These are phyloP conservation scores for Columba guinea DNA, from an alignment of 2,797 vertebrate species.

Conservation along the genomic window DNA sequence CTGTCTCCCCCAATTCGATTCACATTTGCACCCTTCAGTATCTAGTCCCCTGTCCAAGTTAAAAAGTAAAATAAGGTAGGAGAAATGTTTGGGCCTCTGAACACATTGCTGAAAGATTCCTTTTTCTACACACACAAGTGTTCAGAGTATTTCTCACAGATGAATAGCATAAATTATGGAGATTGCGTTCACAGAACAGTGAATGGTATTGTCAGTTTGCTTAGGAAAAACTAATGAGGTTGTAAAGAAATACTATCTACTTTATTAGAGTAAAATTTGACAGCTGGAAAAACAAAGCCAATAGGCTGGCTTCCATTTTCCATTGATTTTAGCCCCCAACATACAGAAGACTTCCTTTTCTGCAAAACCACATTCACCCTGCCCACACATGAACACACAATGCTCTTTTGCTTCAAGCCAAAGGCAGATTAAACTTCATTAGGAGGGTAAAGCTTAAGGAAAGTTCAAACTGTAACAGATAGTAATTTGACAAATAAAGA, in stretches of 20 bases:
- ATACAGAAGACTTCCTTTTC: conserved; percentile 62
- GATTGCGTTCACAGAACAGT: conserved; percentile 50
- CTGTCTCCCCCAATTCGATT: conserved; percentile 11
- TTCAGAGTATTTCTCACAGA: conserved; percentile 45
- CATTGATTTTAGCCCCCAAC: conserved; percentile 64
- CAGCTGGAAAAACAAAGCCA: conserved; percentile 77
- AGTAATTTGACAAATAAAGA: conserved; percentile 54
- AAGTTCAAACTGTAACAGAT: conserved; percentile 62
- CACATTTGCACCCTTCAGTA: background rate
- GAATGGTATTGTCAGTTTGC: conserved; percentile 65
- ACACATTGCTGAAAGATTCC: conserved; percentile 41
- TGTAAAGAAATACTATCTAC: conserved; percentile 72
- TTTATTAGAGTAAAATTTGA: conserved; percentile 72
- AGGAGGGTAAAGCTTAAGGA: conserved; percentile 27
- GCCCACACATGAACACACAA: conserved; percentile 35
- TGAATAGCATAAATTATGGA: conserved; percentile 59
- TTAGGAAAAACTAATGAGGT: conserved; percentile 67
- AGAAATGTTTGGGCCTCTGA: conserved; percentile 9
- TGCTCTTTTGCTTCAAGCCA: conserved; percentile 56
- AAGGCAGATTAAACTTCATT: conserved; percentile 57
- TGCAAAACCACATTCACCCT: conserved; percentile 56
- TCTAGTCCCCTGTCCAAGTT: background rate
- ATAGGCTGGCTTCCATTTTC: conserved; percentile 64
- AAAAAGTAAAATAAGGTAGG: conserved; percentile 31
- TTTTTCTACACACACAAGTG: conserved; percentile 29